Evolutionary conservation across 1,140 invertebrate species (phyloP), one percentile per base, ranked within the genome.

Genomic region (Eriocheir sinensis): DNA sequence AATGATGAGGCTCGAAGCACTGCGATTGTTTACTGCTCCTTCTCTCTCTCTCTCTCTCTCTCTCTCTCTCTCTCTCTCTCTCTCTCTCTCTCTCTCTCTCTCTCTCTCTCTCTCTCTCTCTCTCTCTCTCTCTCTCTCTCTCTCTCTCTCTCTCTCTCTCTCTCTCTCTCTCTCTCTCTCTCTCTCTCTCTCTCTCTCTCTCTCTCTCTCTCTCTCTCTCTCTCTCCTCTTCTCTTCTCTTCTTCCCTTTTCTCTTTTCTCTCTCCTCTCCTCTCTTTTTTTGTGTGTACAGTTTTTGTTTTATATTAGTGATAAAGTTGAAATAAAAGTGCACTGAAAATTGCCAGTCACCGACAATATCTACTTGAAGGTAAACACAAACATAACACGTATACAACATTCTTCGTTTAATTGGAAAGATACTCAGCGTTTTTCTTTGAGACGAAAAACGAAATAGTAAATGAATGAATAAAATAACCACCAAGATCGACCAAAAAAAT

Each of bases 41-140:
- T 86, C 83, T 86, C 83, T 86, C 83, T 86, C 83, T 86, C 83
- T 86, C 83, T 86, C 83, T 44, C 88, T 89, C 88, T 89, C 44
- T 32, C 88, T 89, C 88, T 89, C 30, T 89, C 38, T 53, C 36
- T 41, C 30, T 32, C 36, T 53, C 36, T 89, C 36, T 32, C 38
- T 44, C 88, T 53, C 41, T 44, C 88, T 89, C 38, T 41, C 41
- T 89, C 41, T 34, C 85, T 9, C 36, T 32, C 44, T 38, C n/a
- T 9, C 27, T n/a, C 41, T 44, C 41, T 21, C 41, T 6, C 36
- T 21, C 27, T 9, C n/a, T 41, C 27, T 21, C n/a, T 41, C 38
- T 44, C 27, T 44, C 3, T 30, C 41, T 89, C 40, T 21, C 38
- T 48, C 30, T 30, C 4, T 48, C 38, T 48, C 12, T 30, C 41